Percentiles rank a stretch among this genome's conserved stretches.
Evolutionary conservation across 2,113 vertebrate species (phyloP).

Genomic region (Nipponia nippon): DNA sequence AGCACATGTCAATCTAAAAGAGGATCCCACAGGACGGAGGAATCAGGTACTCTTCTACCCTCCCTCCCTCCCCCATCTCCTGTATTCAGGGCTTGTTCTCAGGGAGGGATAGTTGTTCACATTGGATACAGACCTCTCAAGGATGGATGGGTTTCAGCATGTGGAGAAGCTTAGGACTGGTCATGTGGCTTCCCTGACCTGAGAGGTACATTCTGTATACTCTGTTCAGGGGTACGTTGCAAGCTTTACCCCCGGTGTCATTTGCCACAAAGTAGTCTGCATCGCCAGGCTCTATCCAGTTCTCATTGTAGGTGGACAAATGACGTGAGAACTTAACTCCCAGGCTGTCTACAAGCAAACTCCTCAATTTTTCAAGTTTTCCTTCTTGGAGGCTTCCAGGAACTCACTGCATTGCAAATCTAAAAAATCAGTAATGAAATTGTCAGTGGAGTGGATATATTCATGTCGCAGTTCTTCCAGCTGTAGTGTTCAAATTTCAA

Average conservation of each 20-base stretch:
- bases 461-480: background rate
- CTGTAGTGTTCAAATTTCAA: background rate
- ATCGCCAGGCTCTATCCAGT: background rate
- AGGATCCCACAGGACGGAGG: background rate
- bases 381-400: background rate
- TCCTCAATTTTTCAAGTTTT: background rate
- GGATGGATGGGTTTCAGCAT: background rate
- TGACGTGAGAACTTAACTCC: background rate
- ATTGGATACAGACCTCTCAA: background rate
- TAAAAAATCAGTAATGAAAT: background rate
- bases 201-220: background rate
- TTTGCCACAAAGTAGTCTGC: background rate
- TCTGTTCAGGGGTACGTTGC: background rate
- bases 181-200: background rate
- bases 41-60: background rate
- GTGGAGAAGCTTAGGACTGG: background rate
- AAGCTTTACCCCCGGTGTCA: accelerated
- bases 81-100: background rate
- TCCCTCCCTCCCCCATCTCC: background rate
- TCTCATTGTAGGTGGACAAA: background rate
- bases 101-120: background rate
- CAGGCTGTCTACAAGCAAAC: background rate
- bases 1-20: background rate
- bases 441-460: background rate
- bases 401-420: background rate